Base-by-base conservation (phyloP, 1,140 invertebrate genomes). In the Meteorus sp. region DNA sequence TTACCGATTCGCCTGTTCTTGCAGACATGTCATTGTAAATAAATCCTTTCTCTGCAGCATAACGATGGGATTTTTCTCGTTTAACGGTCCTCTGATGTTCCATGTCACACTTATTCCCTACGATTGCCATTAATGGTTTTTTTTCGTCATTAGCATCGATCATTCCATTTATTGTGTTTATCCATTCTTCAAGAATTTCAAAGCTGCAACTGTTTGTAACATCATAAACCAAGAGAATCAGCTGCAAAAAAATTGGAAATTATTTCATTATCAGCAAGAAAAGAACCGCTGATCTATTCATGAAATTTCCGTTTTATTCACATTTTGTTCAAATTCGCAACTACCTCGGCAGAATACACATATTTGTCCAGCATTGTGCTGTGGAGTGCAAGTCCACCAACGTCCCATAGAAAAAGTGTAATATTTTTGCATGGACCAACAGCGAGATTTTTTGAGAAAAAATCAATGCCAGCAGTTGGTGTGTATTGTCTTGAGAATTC, bases 51-150 rank as follows among this genome's bases (percentile, higher is more conserved):
- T 93, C 88, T 29, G 88, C 84, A 9, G 89, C 86, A 76, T 93
- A 92, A 67, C 85, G 85, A 65, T 88, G 84, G 41, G 92, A 91
- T 69, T 85, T 87, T n/a, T 93, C 91, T 52, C 88, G 73, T 66
- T 89, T 85, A 3, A 95, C 89, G 2, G 85, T 86, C 67, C 91
- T 81, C 69, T 92, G 89, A 73, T 95, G 92, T 73, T 95, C 93
- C 67, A 94, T 82, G 77, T 96, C 93, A 76, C 90, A 87, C 83
- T 96, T 96, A 74, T 95, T 95, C 3, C 91, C 93, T 54, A 95
- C 83, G 29, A 95, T 71, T 17, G 89, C 89, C 68, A 92, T 81
- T 53, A 88, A 71, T 1, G 89, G 88, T 56, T 78, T 80, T 59
- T 83, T 84, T 19, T 81, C 73, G 53, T 86, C 80, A 11, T 68